A percentile compares a stretch with the other conserved stretches of the same genome.
Evolutionary conservation across 2,888 invertebrate species (phyloP).

Genomic region (Lymantria monacha): DNA sequence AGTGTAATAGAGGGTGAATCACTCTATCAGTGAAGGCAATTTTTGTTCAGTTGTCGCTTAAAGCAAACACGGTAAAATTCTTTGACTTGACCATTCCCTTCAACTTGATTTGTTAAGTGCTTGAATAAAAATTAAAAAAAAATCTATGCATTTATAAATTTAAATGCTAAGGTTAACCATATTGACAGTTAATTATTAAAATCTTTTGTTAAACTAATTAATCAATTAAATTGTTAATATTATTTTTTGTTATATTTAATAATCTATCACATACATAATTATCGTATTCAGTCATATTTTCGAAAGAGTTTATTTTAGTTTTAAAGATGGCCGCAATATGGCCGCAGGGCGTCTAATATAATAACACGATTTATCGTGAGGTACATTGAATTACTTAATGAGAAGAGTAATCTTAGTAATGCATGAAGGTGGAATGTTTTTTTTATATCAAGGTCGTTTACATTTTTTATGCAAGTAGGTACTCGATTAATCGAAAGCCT

Average conservation of each 20-base stretch:
- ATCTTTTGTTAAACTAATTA: constrained; percentile 8
- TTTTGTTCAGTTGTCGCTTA: too few relatives aligned
- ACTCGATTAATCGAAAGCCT: too few relatives aligned
- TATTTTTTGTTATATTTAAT: neutral
- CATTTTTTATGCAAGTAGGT: neutral
- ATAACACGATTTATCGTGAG: neutral
- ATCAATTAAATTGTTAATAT: constrained; percentile 10
- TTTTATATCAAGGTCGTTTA: neutral
- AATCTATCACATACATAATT: neutral
- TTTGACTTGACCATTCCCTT: too few relatives aligned
- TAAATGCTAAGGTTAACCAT: neutral
- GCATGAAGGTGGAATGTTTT: neutral
- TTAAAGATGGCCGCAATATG: neutral
- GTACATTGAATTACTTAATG: neutral
- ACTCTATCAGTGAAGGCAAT: too few relatives aligned
- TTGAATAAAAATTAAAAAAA: too few relatives aligned
- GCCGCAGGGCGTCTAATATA: neutral
- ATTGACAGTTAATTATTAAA: constrained; percentile 1
- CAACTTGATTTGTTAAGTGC: too few relatives aligned
- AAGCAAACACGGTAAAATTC: too few relatives aligned
- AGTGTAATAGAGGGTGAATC: too few relatives aligned
- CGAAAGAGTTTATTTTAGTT: neutral
- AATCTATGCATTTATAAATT: neutral
- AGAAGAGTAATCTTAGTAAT: neutral
- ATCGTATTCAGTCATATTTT: neutral